These are phyloP conservation scores for Limnephilus marmoratus DNA, from an alignment of 2,888 invertebrate genomes.

Conservation along the genomic window DNA sequence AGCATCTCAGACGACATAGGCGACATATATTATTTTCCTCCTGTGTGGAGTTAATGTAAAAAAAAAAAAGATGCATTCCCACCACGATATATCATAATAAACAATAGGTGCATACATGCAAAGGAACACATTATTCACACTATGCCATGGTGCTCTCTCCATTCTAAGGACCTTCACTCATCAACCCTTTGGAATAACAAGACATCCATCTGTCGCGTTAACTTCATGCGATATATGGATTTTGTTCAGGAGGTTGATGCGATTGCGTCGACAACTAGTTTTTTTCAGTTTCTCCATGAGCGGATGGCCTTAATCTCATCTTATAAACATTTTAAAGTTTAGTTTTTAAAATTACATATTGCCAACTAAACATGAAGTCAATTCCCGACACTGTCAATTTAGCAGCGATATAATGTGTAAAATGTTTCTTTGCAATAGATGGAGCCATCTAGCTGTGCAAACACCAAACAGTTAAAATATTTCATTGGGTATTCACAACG, in stretches of 20 bases:
- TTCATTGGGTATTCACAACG: neutral
- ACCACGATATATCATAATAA: neutral
- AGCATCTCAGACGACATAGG: too few species aligned
- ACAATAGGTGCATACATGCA: neutral
- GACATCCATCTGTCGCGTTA: too few species aligned
- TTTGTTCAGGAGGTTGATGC: too few species aligned
- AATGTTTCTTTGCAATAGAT: neutral
- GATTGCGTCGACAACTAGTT: too few species aligned
- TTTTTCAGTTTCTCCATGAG: too few species aligned
- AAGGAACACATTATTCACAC: neutral
- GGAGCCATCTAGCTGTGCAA: neutral
- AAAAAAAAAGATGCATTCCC: neutral
- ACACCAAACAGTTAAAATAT: neutral
- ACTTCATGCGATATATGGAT: too few species aligned
- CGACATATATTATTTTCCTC: too few species aligned
- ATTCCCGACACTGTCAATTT: neutral
- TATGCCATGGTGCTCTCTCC: neutral
- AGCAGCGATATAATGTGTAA: neutral
- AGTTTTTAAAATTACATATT: neutral
- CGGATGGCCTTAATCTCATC: neutral
- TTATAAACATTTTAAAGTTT: neutral
- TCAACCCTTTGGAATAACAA: too few species aligned
- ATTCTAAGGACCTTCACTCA: neutral
- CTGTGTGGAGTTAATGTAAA: too few species aligned
- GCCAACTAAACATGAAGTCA: neutral